These are phyloP conservation scores for Phocoena phocoena DNA, from an alignment of 2,113 vertebrate species.

Conservation along the genomic window DNA sequence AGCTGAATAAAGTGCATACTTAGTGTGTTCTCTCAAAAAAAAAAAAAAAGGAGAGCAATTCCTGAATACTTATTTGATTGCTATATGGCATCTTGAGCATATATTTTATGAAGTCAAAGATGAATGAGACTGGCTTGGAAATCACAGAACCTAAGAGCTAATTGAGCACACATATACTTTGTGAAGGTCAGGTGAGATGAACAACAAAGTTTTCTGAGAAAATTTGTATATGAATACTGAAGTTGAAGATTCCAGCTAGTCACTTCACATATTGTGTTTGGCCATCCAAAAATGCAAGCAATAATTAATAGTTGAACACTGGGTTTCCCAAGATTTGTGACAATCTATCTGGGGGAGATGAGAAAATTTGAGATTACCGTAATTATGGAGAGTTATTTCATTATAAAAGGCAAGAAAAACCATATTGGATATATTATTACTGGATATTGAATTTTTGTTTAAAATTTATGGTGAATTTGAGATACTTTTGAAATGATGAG, in stretches of 20 bases:
- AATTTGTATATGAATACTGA: background rate
- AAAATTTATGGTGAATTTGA: background rate
- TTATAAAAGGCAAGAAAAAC: background rate
- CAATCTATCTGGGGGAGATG: background rate
- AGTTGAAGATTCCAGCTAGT: background rate
- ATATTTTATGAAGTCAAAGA: conserved; percentile 1
- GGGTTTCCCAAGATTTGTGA: background rate
- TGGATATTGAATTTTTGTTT: conserved; percentile 10
- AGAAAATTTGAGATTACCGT: background rate
- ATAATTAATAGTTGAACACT: background rate
- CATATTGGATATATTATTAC: background rate
- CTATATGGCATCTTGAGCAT: background rate
- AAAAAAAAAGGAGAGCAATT: background rate
- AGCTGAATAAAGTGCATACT: background rate
- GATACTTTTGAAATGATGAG: background rate
- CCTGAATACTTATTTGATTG: background rate
- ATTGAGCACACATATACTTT: background rate
- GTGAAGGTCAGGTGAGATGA: background rate
- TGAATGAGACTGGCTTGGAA: background rate
- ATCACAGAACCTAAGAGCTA: background rate
- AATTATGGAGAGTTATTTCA: background rate
- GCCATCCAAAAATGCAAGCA: background rate
- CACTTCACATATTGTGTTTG: background rate
- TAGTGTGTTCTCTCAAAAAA: background rate
- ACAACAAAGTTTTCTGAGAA: background rate